Evolutionary conservation across 2,797 vertebrate genomes (phyloP).

Genomic region (Dallia pectoralis): DNA sequence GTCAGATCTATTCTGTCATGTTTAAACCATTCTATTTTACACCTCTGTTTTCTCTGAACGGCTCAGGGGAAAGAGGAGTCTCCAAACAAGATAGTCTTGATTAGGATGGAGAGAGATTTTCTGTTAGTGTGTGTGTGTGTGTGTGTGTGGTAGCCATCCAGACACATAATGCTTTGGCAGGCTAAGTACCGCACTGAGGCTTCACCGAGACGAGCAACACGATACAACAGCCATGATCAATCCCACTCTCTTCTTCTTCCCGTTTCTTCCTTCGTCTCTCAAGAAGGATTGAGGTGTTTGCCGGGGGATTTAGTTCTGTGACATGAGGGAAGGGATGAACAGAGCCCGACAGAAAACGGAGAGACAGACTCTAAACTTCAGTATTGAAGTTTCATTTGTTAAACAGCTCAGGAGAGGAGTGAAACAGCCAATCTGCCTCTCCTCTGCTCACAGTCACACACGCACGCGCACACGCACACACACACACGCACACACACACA

Average conservation of each 20-base stretch:
- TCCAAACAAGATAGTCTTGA: background rate
- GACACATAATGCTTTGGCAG: constrained; percentile 43
- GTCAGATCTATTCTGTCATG: too few species aligned
- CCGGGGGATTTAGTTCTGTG: constrained; percentile 14
- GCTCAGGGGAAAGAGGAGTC: background rate
- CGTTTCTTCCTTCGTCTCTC: constrained; percentile 11
- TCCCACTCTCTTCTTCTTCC: constrained; percentile 27
- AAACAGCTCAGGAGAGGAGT: background rate
- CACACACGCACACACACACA: constrained; percentile 17
- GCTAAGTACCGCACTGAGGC: constrained; percentile 27
- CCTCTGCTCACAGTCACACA: background rate
- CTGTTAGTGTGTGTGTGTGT: constrained; percentile 5
- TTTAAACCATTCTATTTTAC: too few species aligned
- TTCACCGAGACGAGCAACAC: constrained; percentile 34
- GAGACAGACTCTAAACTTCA: constrained; percentile 8
- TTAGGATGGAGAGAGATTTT: background rate
- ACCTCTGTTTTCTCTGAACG: too few species aligned
- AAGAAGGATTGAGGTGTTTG: constrained; percentile 38
- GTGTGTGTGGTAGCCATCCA: constrained; percentile 34
- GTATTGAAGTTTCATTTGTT: background rate
- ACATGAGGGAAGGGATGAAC: constrained; percentile 14
- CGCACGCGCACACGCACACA: constrained; percentile 17
- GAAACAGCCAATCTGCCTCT: constrained; percentile 15
- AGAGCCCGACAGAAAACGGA: background rate
- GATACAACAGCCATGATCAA: constrained; percentile 41